A percentile compares a stretch with the other conserved stretches of the same genome.
Conservation (phyloP, 2,888 invertebrate species). For the Eupithecia exiguata region DNA sequence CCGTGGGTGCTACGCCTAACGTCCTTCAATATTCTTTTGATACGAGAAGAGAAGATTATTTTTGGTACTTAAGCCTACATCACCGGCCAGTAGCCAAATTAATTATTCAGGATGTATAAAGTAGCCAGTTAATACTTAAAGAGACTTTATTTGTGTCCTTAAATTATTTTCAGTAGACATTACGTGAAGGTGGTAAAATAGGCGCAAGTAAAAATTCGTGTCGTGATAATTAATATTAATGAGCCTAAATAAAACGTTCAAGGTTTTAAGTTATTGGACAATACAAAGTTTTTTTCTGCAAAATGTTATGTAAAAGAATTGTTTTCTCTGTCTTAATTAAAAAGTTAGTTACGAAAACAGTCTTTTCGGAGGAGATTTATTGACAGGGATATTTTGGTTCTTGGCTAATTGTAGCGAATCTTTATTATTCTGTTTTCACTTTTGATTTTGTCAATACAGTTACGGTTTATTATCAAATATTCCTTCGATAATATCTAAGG, state of each 20-base stretch:
- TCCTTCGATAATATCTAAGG: no score
- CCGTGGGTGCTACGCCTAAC: slow-evolving; percentile 11
- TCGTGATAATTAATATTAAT: slow-evolving; percentile 10
- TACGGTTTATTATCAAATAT: not conserved
- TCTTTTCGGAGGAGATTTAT: not conserved
- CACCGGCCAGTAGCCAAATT: not conserved
- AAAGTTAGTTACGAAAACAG: not conserved
- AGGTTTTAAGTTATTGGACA: slow-evolving; percentile 4
- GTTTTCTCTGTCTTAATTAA: slow-evolving; percentile 10
- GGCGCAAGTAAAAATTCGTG: not conserved
- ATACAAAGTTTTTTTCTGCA: not conserved
- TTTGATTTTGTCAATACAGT: not conserved
- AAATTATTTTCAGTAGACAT: not conserved
- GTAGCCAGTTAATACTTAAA: not conserved
- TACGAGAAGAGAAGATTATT: not conserved
- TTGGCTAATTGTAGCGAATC: not conserved
- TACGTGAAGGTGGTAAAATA: not conserved
- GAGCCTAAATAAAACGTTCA: not conserved
- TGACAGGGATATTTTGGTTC: not conserved
- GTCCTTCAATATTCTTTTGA: slow-evolving; percentile 6
- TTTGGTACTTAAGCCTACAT: not conserved
- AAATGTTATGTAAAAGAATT: not conserved
- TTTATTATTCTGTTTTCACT: not conserved
- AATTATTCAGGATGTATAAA: not conserved
- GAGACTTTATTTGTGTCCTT: not conserved